These are phyloP conservation scores for Sylvia atricapilla DNA, from an alignment of 2,113 vertebrate genomes.

Conservation along the genomic window DNA sequence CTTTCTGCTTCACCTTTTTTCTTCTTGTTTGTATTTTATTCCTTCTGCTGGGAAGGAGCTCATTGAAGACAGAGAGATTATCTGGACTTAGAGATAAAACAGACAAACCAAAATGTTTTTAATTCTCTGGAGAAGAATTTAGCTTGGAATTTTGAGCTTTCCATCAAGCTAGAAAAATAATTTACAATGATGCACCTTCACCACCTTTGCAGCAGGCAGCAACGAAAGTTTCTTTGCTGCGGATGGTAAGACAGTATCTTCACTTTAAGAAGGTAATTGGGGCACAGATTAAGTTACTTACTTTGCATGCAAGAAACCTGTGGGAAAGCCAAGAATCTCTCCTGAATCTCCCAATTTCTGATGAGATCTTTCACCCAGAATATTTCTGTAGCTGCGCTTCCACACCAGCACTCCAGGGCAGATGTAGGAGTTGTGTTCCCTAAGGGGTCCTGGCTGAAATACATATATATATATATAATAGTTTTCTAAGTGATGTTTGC, in stretches of 20 bases:
- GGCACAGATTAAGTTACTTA: constrained; percentile 41
- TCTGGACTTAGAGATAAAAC: not conserved
- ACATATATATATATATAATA: no score
- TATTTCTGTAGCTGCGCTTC: not conserved
- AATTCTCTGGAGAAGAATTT: not conserved
- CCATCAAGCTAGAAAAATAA: not conserved
- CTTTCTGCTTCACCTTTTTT: constrained; percentile 17
- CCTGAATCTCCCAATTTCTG: not conserved
- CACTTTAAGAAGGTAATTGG: constrained; percentile 7
- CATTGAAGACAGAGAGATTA: not conserved
- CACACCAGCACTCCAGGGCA: not conserved
- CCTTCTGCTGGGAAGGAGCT: not conserved
- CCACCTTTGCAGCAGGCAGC: not conserved
- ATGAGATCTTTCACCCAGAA: not conserved
- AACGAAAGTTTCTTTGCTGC: not conserved
- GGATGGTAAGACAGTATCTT: not conserved
- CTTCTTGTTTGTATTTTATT: constrained; percentile 49
- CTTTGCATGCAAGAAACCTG: constrained; percentile 33
- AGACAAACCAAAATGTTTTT: not conserved
- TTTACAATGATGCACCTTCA: accelerated
- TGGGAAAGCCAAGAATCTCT: constrained; percentile 39
- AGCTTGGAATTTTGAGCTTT: not conserved
- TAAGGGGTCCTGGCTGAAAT: not conserved
- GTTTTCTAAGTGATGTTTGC: not conserved
- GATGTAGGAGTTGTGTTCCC: not conserved